Percentiles rank a stretch among this genome's conserved stretches.
Conservation (phyloP, 2,797 vertebrate species). For the Sebastolobus altivelis region DNA sequence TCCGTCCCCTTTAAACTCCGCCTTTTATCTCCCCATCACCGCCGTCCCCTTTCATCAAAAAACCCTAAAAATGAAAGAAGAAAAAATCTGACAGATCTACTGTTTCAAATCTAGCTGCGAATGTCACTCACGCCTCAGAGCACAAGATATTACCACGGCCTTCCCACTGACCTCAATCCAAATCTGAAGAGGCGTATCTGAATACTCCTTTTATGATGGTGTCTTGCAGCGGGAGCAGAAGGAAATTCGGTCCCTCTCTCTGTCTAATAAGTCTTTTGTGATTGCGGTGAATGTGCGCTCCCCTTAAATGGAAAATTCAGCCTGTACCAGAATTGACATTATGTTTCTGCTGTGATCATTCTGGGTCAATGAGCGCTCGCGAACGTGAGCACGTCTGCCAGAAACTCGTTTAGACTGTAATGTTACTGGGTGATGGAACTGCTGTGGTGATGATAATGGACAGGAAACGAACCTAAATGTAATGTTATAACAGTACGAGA, state of each 20-base stretch:
- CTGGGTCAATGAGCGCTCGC: conserved; percentile 55
- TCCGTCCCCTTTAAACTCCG: conserved; percentile 54
- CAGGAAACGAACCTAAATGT: conserved; percentile 17
- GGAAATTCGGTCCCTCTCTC: conserved; percentile 59
- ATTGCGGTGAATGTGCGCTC: conserved; percentile 47
- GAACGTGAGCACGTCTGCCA: conserved; percentile 49
- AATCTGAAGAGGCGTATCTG: conserved; percentile 76
- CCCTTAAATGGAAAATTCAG: conserved; percentile 66
- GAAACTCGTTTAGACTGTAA: conserved; percentile 44
- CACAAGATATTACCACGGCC: conserved; percentile 71
- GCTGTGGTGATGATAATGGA: conserved; percentile 46
- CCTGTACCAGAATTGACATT: conserved; percentile 60
- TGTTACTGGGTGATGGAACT: conserved; percentile 42
- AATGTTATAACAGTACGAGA: neutral
- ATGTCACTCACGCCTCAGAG: conserved; percentile 73
- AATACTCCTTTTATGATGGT: conserved; percentile 73
- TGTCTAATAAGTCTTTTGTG: conserved; percentile 73
- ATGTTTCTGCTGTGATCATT: conserved; percentile 66
- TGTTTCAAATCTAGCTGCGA: conserved; percentile 70
- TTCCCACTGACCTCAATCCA: conserved; percentile 81
- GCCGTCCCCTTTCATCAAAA: conserved; percentile 73
- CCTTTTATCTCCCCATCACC: conserved; percentile 74
- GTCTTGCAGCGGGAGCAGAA: conserved; percentile 56
- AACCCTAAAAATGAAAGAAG: conserved; percentile 65
- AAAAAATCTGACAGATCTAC: conserved; percentile 64